Base-by-base conservation (phyloP, 2,888 invertebrate genomes). In the Ochropleura leucogaster region DNA sequence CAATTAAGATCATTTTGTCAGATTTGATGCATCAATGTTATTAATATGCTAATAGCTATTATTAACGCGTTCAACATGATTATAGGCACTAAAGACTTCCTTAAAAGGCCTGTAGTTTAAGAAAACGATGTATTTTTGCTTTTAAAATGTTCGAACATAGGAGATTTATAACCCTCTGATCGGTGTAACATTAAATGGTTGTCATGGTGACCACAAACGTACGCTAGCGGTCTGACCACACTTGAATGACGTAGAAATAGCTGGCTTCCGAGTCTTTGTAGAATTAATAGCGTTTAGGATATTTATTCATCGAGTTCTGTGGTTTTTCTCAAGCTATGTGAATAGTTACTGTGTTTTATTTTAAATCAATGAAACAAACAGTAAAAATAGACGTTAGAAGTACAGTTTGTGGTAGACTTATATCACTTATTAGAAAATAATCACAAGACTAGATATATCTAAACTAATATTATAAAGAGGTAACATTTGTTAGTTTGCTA, bases 201-300 rank as follows among this genome's bases (percentile, higher is more conserved):
- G 71, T 49, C n/a, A 49, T 44, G 20, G 18, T 47, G 46, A 73
- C 85, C 74, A 59, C 71, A 80, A 18, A 68, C 59, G 57, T 75
- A 65, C 55, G 18, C n/a, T 44, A n/a, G 57, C 53, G 53, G 59
- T 60, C 30, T 65, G 40, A 78, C 82, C 72, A 60, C 79, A 65
- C 4, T 68, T 8, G 12, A 69, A 57, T 74, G 71, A 74, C 66
- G 82, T 67, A 16, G 55, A 40, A 76, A 49, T 72, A 30, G 57
- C 68, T 59, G n/a, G 30, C 47, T 78, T 75, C 60, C 72, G 53
- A 59, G 10, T 63, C 40, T 59, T 75, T 18, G 53, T 59, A 49
- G 57, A 75, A 82, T 82, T 72, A 74, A 79, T 75, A 83, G 79
- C 44, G 57, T 51, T 82, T 82, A 74, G n/a, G 53, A 68, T 82